These are phyloP conservation scores for Emydura subglobosa DNA, from an alignment of 2,113 vertebrate genomes.

Conservation along the genomic window DNA sequence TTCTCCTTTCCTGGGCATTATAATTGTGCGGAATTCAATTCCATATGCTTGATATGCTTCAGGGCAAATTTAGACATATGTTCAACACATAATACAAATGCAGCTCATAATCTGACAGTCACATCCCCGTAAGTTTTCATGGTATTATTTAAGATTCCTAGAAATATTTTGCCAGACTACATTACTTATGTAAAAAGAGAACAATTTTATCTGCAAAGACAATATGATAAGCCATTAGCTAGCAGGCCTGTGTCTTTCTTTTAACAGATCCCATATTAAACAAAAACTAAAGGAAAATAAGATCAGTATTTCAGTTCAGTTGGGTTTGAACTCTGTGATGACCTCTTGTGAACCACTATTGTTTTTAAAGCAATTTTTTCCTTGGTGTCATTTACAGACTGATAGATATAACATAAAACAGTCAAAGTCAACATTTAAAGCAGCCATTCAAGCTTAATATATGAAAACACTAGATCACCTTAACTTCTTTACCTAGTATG, in stretches of 20 bases:
- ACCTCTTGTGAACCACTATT: background rate
- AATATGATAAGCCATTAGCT: constrained; percentile 25
- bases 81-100: accelerated
- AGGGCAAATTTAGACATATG: constrained; percentile 28
- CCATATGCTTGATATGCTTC: constrained; percentile 2
- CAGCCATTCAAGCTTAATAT: background rate
- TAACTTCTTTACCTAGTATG: background rate
- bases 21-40: constrained; percentile 53
- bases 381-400: background rate
- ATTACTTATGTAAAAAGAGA: background rate
- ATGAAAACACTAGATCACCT: constrained; percentile 12
- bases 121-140: no score
- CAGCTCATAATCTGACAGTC: background rate
- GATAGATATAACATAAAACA: background rate
- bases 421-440: background rate
- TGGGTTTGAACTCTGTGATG: background rate
- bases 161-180: constrained; percentile 44
- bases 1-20: background rate
- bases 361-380: background rate
- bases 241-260: background rate
- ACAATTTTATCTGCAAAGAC: constrained; percentile 10
- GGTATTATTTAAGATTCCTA: constrained; percentile 30
- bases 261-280: background rate
- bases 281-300: background rate
- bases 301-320: background rate